phyloP scores from a whole-genome alignment of 2,113 vertebrate species.

The Corynorhinus townsendii region DNA sequence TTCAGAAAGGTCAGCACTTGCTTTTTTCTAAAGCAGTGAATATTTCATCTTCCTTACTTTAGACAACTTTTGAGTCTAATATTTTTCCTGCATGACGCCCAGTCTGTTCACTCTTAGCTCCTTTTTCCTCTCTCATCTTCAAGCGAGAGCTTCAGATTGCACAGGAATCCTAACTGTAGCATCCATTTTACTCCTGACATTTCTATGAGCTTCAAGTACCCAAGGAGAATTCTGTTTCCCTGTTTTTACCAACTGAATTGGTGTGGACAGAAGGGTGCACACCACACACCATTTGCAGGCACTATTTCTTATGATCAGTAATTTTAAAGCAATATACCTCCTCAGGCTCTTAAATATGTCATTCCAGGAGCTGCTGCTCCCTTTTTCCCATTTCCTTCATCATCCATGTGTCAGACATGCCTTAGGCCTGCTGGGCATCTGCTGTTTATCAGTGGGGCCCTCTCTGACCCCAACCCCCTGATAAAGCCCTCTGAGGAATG shows the following conservation, averaged over 20 bases:
- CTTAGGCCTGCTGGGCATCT: constrained; percentile 43
- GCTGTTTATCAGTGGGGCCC: constrained; percentile 13
- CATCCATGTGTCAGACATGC: constrained; percentile 28
- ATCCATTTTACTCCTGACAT: constrained; percentile 11
- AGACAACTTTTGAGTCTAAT: not conserved
- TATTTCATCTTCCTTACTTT: not conserved
- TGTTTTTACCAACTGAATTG: not conserved
- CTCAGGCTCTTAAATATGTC: constrained; percentile 46
- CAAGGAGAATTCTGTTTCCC: constrained; percentile 23
- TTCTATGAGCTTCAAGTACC: constrained; percentile 8
- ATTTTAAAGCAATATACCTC: constrained; percentile 44
- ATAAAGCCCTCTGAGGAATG: not conserved
- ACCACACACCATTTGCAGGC: not conserved
- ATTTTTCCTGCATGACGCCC: not conserved
- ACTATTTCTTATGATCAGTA: constrained; percentile 32
- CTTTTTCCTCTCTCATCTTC: not conserved
- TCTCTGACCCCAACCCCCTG: not conserved
- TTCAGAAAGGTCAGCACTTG: not conserved
- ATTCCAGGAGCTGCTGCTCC: not conserved
- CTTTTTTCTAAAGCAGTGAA: not conserved
- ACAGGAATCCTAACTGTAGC: not conserved
- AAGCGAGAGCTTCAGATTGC: not conserved
- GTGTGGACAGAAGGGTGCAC: not conserved
- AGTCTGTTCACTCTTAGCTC: not conserved
- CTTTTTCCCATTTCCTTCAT: not conserved